phyloP scores from a whole-genome alignment of 2,797 vertebrate species.

The Pygocentrus nattereri region DNA sequence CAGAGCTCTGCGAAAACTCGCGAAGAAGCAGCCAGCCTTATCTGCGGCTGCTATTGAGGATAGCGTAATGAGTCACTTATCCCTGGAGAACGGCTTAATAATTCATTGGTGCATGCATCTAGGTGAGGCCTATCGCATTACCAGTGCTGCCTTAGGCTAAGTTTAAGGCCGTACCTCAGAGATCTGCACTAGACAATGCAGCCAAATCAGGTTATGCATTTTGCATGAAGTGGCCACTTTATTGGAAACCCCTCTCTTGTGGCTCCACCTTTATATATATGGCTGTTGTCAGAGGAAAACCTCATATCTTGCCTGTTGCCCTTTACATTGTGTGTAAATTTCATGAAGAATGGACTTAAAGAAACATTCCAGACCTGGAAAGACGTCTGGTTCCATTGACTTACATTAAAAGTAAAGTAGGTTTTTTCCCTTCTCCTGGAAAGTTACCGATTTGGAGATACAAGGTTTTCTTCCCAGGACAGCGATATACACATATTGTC shows the following conservation, averaged over 20 bases:
- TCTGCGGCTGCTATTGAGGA: conserved; percentile 74
- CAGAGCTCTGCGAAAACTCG: conserved; percentile 68
- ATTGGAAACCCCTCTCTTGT: not conserved
- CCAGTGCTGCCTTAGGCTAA: conserved; percentile 57
- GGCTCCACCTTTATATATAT: too few species aligned
- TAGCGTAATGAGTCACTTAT: conserved; percentile 79
- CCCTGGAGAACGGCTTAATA: conserved; percentile 80
- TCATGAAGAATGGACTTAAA: too few species aligned
- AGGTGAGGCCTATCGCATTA: conserved; percentile 81
- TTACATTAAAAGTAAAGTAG: too few species aligned
- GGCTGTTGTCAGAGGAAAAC: too few species aligned
- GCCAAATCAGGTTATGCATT: not conserved
- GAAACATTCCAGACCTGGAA: too few species aligned
- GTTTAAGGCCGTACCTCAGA: not conserved
- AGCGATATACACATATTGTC: too few species aligned
- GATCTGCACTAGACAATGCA: not conserved
- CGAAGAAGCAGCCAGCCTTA: conserved; percentile 79
- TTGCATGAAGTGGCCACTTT: not conserved
- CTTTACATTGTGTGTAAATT: too few species aligned
- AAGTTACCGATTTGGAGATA: too few species aligned
- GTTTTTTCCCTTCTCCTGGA: too few species aligned
- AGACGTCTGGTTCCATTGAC: too few species aligned
- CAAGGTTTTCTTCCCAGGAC: too few species aligned
- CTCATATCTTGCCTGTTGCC: too few species aligned
- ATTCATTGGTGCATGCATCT: conserved; percentile 80